phyloP scores from a whole-genome alignment of 53 echinoderm and acorn worm species.

The Astropecten irregularis region DNA sequence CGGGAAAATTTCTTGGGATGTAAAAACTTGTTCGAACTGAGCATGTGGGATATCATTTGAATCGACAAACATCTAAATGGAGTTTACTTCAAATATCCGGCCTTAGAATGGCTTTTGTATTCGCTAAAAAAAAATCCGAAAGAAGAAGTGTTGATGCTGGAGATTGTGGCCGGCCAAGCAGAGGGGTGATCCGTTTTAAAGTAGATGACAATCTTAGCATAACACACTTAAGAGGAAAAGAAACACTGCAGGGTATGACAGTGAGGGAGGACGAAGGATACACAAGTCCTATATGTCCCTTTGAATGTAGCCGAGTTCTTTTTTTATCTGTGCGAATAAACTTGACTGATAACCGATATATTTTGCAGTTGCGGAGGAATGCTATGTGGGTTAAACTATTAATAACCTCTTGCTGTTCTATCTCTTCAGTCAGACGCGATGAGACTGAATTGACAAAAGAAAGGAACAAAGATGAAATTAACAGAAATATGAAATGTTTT shows the following conservation, averaged over 20 bases:
- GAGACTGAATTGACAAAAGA: no score
- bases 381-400: background rate
- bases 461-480: no score
- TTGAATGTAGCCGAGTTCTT: conserved; percentile 14
- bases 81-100: conserved; percentile 41
- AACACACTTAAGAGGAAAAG: conserved; percentile 30
- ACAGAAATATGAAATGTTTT: no score
- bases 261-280: background rate
- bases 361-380: background rate
- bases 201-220: conserved; percentile 42
- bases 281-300: background rate
- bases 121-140: no score
- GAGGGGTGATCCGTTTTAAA: conserved; percentile 13
- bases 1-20: no score
- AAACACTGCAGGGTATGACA: background rate
- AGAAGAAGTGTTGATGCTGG: background rate
- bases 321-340: background rate
- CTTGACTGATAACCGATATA: background rate
- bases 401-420: no score
- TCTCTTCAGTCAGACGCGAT: no score
- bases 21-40: conserved; percentile 12
- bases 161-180: background rate
- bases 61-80: conserved; percentile 33
- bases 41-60: background rate
- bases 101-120: background rate